phyloP scores from a whole-genome alignment of 2,888 invertebrate species.

The Bombylius major region DNA sequence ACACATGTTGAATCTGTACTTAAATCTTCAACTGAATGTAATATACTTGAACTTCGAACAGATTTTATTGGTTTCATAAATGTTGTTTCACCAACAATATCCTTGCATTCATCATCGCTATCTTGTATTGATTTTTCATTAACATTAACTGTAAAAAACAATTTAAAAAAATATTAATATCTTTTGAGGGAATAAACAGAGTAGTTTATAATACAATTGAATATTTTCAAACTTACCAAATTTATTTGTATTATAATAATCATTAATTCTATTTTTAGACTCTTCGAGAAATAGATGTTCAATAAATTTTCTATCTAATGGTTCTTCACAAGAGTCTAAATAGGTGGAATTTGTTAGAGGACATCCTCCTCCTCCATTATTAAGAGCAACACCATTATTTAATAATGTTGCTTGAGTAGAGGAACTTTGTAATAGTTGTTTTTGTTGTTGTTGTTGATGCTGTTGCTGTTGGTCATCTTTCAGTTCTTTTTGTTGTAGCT shows the following conservation, averaged over 20 bases:
- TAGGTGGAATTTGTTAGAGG: conserved; percentile 34
- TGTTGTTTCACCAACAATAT: conserved; percentile 42
- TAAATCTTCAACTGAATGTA: conserved; percentile 62
- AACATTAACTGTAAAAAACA: conserved; percentile 15
- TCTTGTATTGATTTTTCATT: conserved; percentile 21
- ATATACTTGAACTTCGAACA: conserved; percentile 54
- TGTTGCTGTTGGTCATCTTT: conserved; percentile 15
- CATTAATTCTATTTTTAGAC: conserved; percentile 34
- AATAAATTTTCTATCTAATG: conserved; percentile 32
- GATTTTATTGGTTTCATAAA: conserved; percentile 46
- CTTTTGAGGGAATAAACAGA: neutral
- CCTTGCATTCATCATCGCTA: conserved; percentile 43
- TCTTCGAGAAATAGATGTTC: conserved; percentile 36
- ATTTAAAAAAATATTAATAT: conserved; percentile 12
- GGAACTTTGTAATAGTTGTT: neutral
- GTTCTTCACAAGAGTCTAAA: conserved; percentile 33
- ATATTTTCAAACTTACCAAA: conserved; percentile 9
- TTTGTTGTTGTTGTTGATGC: neutral
- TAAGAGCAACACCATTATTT: conserved; percentile 20
- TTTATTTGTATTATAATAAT: conserved; percentile 27
- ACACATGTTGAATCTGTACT: conserved; percentile 65
- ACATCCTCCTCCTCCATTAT: conserved; percentile 19
- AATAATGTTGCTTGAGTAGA: neutral
- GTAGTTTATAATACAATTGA: too few relatives aligned
- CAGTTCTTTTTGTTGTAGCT: conserved; percentile 12